Conservation (phyloP, 2,888 invertebrate species). For the Drosophila austrosaltans region DNA sequence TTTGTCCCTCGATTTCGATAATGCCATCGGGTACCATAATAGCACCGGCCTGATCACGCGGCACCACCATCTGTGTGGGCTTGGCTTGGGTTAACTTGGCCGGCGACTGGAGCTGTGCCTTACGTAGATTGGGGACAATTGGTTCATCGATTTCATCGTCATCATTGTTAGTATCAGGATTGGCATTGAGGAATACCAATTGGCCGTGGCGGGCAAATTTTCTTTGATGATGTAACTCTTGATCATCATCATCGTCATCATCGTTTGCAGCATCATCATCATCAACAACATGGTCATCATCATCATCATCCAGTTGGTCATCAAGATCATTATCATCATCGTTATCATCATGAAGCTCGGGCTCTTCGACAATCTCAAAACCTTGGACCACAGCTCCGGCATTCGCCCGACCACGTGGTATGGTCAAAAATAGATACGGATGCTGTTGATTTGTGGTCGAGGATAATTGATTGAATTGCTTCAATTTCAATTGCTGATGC, state of each 20-base stretch:
- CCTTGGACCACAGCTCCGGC: slow-evolving; percentile 69
- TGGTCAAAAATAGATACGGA: slow-evolving; percentile 77
- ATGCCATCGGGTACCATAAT: slow-evolving; percentile 79
- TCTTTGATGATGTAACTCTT: slow-evolving; percentile 21
- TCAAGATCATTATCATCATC: slow-evolving; percentile 43
- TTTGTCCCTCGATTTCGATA: slow-evolving; percentile 79
- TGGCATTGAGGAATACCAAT: slow-evolving; percentile 18
- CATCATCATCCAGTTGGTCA: slow-evolving; percentile 15
- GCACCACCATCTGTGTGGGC: slow-evolving; percentile 71
- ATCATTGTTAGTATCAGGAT: slow-evolving; percentile 20
- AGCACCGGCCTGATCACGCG: slow-evolving; percentile 75
- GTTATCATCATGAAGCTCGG: slow-evolving; percentile 40
- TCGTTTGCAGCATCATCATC: slow-evolving; percentile 16
- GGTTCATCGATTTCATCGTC: slow-evolving; percentile 28
- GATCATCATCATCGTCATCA: slow-evolving; percentile 19
- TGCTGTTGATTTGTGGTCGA: slow-evolving; percentile 51
- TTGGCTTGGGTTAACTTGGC: slow-evolving; percentile 60
- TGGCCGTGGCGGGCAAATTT: slow-evolving; percentile 36
- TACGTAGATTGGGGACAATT: slow-evolving; percentile 29
- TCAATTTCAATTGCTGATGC: slow-evolving; percentile 29
- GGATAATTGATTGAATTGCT: slow-evolving; percentile 7
- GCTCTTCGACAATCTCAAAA: slow-evolving; percentile 62
- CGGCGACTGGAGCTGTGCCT: slow-evolving; percentile 1
- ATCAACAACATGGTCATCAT: slow-evolving; percentile 22
- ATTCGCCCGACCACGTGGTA: slow-evolving; percentile 67